These are phyloP conservation scores for Ophioninae sp. DNA, from an alignment of 2,888 invertebrate genomes.

Conservation along the genomic window DNA sequence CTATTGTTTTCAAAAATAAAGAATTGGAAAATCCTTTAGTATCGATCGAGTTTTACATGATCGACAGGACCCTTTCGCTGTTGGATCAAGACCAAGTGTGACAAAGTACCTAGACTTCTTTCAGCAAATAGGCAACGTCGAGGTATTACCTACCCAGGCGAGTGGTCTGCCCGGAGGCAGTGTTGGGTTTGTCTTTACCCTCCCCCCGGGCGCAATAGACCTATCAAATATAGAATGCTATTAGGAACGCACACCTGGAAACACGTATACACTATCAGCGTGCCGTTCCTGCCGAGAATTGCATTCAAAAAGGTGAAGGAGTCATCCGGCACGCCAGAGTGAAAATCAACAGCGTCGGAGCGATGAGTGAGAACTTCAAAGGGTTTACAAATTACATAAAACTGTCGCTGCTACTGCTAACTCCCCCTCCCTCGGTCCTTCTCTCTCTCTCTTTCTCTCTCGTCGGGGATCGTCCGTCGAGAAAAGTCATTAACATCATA, in stretches of 20 bases:
- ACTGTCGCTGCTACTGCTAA: constrained; percentile 29
- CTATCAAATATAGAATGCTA: neutral
- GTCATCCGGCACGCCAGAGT: constrained; percentile 15
- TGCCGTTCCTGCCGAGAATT: neutral
- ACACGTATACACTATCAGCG: neutral
- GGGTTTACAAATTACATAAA: constrained; percentile 57
- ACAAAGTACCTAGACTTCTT: neutral
- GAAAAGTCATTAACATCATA: constrained; percentile 60
- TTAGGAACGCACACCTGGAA: neutral
- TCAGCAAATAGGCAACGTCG: neutral
- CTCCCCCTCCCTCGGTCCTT: neutral
- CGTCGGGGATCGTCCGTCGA: neutral
- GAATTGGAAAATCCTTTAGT: neutral
- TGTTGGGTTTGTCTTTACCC: neutral
- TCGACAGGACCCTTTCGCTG: neutral
- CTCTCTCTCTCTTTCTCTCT: no score
- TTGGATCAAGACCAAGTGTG: neutral
- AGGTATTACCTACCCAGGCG: neutral
- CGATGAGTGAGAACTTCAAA: constrained; percentile 54
- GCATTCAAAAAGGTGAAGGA: constrained; percentile 27
- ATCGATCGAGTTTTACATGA: no score
- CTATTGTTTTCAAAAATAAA: no score
- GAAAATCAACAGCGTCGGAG: constrained; percentile 53
- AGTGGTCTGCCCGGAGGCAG: neutral
- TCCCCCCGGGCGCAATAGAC: neutral